Evolutionary conservation across 2,888 invertebrate species (phyloP), one percentile per base, ranked within the genome.

Genomic region (Rhamnusium bicolor): DNA sequence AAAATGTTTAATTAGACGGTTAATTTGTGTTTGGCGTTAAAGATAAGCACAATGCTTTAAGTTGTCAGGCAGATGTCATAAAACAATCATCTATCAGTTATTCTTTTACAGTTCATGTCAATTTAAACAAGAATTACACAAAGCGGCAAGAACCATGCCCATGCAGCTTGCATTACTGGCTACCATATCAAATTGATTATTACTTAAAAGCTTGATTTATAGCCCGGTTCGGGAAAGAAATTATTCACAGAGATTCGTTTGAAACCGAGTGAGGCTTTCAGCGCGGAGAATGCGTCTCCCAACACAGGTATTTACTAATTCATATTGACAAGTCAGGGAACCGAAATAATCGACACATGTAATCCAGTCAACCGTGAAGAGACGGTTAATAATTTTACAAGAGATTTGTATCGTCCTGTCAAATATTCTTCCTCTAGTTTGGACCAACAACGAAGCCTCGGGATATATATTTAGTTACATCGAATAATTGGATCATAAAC

Each of bases 321-420:
- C 74, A 75, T 80, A 80, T 69, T 76, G 85, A 85, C 83, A 81
- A 79, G 73, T 77, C 77, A 78, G 66, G 77, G 82, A 79, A 81
- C 82, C 82, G 82, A 80, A 80, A 83, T 85, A 84, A 85, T 85
- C 83, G 83, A 85, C 84, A 84, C 81, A 83, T 84, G 85, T 85
- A 85, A 85, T 82, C 81, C 80, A 81, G 83, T 85, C 85, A 82
- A 70, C 76, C 82, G 81, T 83, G 75, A 81, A 80, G 62, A 65
- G 74, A 62, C 72, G 72, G 71, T 70, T 72, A 72, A 74, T 72
- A 69, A 71, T 69, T 71, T 76, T 77, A 76, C 60, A 69, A 76
- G 73, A 76, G 79, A 79, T 79, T 77, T 62, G 76, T 69, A 77
- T 79, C 79, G 63, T 54, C 63, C 69, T 71, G 69, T 66, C 73